Conservation (phyloP, 2,888 invertebrate genomes). For the Coenonympha arcania region DNA sequence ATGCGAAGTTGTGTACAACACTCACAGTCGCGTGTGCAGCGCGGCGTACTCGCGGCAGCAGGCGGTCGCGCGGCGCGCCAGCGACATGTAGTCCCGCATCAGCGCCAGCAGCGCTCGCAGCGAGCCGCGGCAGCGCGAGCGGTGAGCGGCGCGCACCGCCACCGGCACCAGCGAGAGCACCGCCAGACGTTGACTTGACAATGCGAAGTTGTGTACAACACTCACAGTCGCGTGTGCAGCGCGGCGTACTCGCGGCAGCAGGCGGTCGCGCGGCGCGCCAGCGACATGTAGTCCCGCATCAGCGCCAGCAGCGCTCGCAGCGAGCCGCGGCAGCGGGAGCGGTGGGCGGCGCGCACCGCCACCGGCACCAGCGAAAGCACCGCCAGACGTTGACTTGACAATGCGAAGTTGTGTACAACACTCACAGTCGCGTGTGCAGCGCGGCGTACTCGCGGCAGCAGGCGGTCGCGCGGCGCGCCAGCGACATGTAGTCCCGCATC, state of each 20-base stretch:
- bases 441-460: constrained; percentile 57
- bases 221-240: constrained; percentile 52
- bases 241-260: constrained; percentile 57
- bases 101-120: constrained; percentile 38
- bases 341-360: constrained; percentile 38
- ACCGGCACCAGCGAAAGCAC: constrained; percentile 39
- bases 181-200: too few relatives aligned
- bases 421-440: constrained; percentile 52
- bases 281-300: constrained; percentile 54
- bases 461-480: constrained; percentile 56
- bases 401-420: too few relatives aligned
- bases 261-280: constrained; percentile 56
- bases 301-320: constrained; percentile 38
- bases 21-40: constrained; percentile 52
- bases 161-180: constrained; percentile 39
- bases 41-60: constrained; percentile 57
- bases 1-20: too few relatives aligned
- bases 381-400: too few relatives aligned
- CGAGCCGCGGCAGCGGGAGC: constrained; percentile 35
- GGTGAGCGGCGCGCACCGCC: constrained; percentile 38
- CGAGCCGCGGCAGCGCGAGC: constrained; percentile 35
- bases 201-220: too few relatives aligned
- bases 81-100: constrained; percentile 54
- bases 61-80: constrained; percentile 56
- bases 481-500: constrained; percentile 54